Percentiles rank a stretch among this genome's conserved stretches.
phyloP scores from a whole-genome alignment of 2,113 vertebrate genomes.

The Pachycephala philippinensis region DNA sequence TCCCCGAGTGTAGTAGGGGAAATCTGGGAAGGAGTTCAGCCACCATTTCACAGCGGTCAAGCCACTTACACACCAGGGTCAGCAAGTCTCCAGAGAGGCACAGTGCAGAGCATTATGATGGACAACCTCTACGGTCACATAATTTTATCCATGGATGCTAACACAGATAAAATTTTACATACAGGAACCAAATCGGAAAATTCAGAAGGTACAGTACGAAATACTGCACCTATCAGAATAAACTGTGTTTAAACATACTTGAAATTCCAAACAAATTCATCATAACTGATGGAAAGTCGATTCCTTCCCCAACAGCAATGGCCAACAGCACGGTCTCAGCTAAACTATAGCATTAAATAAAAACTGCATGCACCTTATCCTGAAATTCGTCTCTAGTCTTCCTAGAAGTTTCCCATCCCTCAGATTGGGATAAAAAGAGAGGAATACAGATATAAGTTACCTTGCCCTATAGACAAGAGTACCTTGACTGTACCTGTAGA shows the following conservation, averaged over 20 bases:
- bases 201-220: neutral
- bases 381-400: neutral
- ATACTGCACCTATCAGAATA: neutral
- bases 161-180: neutral
- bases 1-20: neutral
- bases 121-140: neutral
- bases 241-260: neutral
- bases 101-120: neutral
- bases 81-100: neutral
- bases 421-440: neutral
- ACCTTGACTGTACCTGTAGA: slow-evolving; percentile 85
- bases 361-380: neutral
- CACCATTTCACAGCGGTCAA: neutral
- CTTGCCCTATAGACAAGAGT: slow-evolving; percentile 47
- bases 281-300: neutral
- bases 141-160: neutral
- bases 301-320: neutral
- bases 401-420: neutral
- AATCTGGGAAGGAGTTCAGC: neutral
- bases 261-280: neutral
- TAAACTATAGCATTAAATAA: neutral
- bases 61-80: neutral
- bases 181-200: neutral
- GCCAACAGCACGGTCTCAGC: neutral
- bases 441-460: slow-evolving; percentile 1